These are phyloP conservation scores for Ceryle rudis DNA, from an alignment of 2,797 vertebrate species.

Conservation along the genomic window DNA sequence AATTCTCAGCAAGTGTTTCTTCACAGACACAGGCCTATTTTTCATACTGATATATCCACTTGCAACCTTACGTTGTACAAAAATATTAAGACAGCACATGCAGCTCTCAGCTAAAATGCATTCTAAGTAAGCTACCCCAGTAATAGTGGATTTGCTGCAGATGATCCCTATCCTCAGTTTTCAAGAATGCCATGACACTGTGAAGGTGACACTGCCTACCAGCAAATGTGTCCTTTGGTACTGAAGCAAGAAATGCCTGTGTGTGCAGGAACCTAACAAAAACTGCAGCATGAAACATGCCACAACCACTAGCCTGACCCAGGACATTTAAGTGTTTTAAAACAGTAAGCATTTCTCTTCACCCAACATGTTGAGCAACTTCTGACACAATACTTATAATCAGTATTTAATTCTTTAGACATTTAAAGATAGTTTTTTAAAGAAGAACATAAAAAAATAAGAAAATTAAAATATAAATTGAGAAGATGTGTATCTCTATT, in stretches of 20 bases:
- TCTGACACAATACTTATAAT: background rate
- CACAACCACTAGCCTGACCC: background rate
- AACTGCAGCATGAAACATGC: background rate
- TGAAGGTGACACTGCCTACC: background rate
- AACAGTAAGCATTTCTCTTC: background rate
- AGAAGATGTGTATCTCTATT: background rate
- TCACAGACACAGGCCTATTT: background rate
- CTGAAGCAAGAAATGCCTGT: background rate
- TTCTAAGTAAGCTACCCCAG: background rate
- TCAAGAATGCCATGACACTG: background rate
- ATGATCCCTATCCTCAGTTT: background rate
- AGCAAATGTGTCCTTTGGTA: background rate
- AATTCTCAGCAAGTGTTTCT: background rate
- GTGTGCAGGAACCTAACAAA: background rate
- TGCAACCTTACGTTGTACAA: background rate
- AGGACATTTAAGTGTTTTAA: background rate
- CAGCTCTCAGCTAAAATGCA: background rate
- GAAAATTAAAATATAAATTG: background rate
- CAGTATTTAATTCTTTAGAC: background rate
- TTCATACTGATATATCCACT: background rate
- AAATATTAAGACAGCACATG: background rate
- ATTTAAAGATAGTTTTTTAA: background rate
- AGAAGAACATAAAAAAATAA: background rate
- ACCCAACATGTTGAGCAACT: background rate
- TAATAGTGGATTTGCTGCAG: rapidly evolving